Evolutionary conservation across 2,113 vertebrate species (phyloP).

Genomic region (Dicaeum eximium): DNA sequence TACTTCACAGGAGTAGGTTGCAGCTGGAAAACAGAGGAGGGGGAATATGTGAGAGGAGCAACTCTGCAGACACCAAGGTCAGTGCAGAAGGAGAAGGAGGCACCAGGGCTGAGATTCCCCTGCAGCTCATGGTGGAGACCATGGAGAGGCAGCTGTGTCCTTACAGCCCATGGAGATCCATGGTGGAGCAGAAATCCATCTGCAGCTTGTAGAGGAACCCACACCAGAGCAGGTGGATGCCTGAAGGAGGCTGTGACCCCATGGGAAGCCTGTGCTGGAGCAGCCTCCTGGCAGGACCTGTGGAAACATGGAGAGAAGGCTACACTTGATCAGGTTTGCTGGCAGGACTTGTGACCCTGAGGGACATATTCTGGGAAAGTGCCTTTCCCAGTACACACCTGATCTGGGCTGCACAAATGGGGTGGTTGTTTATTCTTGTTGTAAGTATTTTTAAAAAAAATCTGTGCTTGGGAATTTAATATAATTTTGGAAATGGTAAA

Average conservation of each 20-base stretch:
- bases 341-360: neutral
- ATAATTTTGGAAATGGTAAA: neutral
- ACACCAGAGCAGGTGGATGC: neutral
- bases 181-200: neutral
- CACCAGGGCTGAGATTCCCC: neutral
- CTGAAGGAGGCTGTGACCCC: neutral
- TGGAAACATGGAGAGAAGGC: neutral
- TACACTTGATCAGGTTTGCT: neutral
- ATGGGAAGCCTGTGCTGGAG: neutral
- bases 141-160: neutral
- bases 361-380: neutral
- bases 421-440: neutral
- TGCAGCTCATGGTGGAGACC: fast-evolving
- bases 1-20: neutral
- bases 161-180: fast-evolving
- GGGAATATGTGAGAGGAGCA: neutral
- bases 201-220: neutral
- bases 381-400: neutral
- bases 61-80: neutral
- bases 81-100: neutral
- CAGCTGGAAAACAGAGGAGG: neutral
- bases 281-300: neutral
- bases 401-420: neutral
- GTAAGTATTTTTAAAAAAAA: neutral
- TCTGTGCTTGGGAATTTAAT: neutral